Evolutionary conservation across 2,797 vertebrate species (phyloP), one percentile per base, ranked within the genome.

Genomic region (Melanotaenia boesemani): DNA sequence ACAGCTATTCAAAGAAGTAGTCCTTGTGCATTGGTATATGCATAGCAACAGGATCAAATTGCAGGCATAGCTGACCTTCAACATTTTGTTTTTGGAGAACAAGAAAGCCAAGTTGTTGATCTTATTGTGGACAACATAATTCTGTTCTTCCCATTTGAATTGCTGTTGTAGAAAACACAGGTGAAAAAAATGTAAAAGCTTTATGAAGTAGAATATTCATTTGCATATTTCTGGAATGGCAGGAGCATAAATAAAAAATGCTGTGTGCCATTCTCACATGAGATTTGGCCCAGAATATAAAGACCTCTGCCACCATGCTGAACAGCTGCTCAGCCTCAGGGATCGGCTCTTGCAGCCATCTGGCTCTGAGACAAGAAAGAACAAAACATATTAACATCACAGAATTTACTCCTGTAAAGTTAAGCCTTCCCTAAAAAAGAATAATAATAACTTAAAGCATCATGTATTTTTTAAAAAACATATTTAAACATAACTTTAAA

Each of bases 111-210:
- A 95, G 70, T 97, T 99, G 93, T 97, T 97, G 90, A 99, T 98
- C 91, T 98, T 95, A 90, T 98, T 98, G 92, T 98, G 97, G 55
- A 98, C 96, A 28, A 99, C 97, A 9, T 96, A 98, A 85, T 97
- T 99, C 90, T 99, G 98, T 68, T 99, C 98, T 88, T 99, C 98
- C 86, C 98, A 97, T 92, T 98, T 99, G 93, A 99, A 99, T 92
- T 97, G 98, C 98, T 99, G 86, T 88, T 82, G 80, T 15, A 22
- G 28, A 26, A 76, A 76, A 66, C 3, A 80, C 4, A 74, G 16
- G 1, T 18, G 0, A 41, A 56, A 5, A 57, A 26, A 46, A 16
- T 8, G 26, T 1, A 37, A 50, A 79, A 4, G 3, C 5, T 66
- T 68, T 32, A 57, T n/a, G 18, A n/a, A 10, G 6, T 4, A 39